Evolutionary conservation across 2,113 vertebrate species (phyloP).

Genomic region (Carassius carassius): DNA sequence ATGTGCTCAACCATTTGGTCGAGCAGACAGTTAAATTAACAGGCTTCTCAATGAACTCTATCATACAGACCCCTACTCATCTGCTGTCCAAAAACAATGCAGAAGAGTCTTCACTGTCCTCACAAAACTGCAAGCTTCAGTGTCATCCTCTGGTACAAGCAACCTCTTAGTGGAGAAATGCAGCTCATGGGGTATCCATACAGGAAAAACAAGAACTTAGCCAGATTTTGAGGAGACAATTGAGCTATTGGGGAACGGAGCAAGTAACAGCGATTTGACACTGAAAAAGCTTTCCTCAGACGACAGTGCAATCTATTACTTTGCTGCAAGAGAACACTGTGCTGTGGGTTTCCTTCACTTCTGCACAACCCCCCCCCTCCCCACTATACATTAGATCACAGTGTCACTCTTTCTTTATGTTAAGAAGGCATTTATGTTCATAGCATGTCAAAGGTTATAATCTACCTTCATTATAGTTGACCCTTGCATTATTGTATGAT

Average conservation of each 20-base stretch:
- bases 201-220: rapidly evolving
- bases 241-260: constrained; percentile 33
- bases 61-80: constrained; percentile 57
- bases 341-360: constrained; percentile 19
- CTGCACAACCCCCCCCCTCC: constrained; percentile 48
- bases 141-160: constrained; percentile 63
- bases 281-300: constrained; percentile 35
- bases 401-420: background rate
- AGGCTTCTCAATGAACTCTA: constrained; percentile 31
- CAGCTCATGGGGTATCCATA: constrained; percentile 58
- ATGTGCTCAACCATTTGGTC: too few relatives aligned
- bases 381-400: background rate
- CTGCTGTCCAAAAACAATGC: constrained; percentile 45
- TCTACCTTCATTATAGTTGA: background rate
- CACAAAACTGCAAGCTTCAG: constrained; percentile 22
- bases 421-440: background rate
- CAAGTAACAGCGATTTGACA: background rate
- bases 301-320: constrained; percentile 65
- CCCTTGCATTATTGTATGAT: too few relatives aligned
- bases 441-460: background rate
- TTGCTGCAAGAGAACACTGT: constrained; percentile 65
- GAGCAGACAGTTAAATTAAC: too few relatives aligned
- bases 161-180: constrained; percentile 18
- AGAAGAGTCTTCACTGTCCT: constrained; percentile 63
- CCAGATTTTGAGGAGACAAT: constrained; percentile 42